Conservation (phyloP, 1,140 invertebrate genomes). For the Bombus ignitus region DNA sequence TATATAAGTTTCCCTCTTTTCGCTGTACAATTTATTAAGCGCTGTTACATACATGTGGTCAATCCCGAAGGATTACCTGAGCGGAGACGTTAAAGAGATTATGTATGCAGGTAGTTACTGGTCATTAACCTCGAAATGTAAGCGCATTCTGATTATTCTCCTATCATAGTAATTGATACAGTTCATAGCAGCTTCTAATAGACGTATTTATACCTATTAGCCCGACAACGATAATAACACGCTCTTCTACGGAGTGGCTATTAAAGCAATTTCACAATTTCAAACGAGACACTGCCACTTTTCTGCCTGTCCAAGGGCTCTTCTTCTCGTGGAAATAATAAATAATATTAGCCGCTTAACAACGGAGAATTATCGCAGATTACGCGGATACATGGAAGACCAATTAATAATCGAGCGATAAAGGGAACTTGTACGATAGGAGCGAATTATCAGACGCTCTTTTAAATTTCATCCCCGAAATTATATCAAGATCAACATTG, state of each 20-base stretch:
- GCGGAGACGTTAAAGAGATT: neutral
- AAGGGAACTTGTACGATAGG: no score
- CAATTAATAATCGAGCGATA: neutral
- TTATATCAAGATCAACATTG: no score
- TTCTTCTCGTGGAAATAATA: neutral
- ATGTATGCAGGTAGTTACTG: conserved; percentile 8
- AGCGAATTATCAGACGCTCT: neutral
- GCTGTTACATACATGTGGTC: no score
- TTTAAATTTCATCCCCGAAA: neutral
- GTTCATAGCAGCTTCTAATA: conserved; percentile 20
- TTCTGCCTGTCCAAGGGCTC: neutral
- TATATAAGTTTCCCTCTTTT: neutral
- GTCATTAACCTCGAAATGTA: conserved; percentile 19
- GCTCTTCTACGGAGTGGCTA: neutral
- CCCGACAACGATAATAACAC: conserved; percentile 25
- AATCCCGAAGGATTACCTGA: neutral
- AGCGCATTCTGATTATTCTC: conserved; percentile 32
- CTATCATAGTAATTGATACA: conserved; percentile 36
- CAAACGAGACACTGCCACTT: neutral
- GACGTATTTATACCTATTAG: conserved; percentile 33
- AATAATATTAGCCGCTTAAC: neutral
- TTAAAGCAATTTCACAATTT: conserved; percentile 33
- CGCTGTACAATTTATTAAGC: no score
- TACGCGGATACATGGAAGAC: neutral
- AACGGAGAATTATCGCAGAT: neutral